A percentile compares a stretch with the other conserved stretches of the same genome.
Conservation (phyloP, 1,140 invertebrate genomes). For the Schlechtendalia chinensis region DNA sequence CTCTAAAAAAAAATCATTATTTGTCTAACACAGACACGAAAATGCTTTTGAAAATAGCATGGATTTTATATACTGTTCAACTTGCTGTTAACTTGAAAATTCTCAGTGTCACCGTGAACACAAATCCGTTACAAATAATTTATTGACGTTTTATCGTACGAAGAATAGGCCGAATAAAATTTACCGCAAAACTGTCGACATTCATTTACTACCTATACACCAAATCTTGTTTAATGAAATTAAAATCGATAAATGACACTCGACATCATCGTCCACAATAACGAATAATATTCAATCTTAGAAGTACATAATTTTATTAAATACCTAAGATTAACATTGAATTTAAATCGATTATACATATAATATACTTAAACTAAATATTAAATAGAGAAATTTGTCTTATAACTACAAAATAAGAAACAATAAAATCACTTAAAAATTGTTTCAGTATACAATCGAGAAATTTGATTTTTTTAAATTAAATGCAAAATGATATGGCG, state of each 20-base stretch:
- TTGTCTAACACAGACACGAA: neutral
- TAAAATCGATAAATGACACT: neutral
- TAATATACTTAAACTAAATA: no score
- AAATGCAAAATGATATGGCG: no score
- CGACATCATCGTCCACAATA: no score
- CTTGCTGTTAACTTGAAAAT: neutral
- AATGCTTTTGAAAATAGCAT: slow-evolving; percentile 4
- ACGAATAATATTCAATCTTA: no score
- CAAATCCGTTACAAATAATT: neutral
- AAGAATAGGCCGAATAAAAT: neutral
- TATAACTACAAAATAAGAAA: no score
- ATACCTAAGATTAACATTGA: no score
- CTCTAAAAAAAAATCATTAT: neutral
- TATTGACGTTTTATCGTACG: neutral
- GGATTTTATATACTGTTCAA: neutral
- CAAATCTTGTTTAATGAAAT: neutral
- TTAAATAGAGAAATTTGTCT: no score
- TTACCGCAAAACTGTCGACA: neutral
- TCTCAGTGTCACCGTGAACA: neutral
- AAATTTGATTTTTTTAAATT: no score
- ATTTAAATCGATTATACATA: no score
- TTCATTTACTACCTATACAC: neutral
- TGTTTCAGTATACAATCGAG: no score
- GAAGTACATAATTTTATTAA: no score
- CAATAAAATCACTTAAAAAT: no score